These are phyloP conservation scores for Eupithecia pulchellata DNA, from an alignment of 2,888 invertebrate species.

Conservation along the genomic window DNA sequence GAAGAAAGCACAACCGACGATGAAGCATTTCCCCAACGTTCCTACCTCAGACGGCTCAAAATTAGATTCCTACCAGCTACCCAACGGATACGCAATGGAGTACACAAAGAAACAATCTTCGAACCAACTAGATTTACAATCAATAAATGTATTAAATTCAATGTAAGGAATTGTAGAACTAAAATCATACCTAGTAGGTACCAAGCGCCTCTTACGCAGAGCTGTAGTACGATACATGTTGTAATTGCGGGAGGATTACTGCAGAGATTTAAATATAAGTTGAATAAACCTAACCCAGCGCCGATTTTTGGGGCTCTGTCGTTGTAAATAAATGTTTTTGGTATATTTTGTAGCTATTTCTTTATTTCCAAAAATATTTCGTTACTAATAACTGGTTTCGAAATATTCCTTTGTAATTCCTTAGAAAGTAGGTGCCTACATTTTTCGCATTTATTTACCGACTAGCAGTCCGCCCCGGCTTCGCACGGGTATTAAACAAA, in stretches of 20 bases:
- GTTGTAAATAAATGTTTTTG: conserved; percentile 56
- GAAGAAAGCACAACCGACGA: conserved; percentile 63
- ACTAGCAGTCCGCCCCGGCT: no score
- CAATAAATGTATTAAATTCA: conserved; percentile 62
- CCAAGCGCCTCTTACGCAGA: conserved; percentile 43
- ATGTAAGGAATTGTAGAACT: conserved; percentile 68
- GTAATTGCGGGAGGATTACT: conserved; percentile 70
- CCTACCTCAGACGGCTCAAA: conserved; percentile 60
- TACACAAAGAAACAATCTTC: conserved; percentile 65
- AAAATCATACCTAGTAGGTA: conserved; percentile 48
- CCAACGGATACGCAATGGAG: conserved; percentile 48
- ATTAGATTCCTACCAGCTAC: conserved; percentile 57
- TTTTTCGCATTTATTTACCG: no score
- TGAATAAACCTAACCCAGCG: conserved; percentile 63
- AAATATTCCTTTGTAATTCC: no score
- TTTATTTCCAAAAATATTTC: no score
- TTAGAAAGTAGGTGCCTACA: no score
- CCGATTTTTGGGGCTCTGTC: conserved; percentile 75
- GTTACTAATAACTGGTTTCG: no score
- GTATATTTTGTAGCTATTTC: no score
- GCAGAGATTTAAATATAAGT: conserved; percentile 76
- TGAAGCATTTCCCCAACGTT: conserved; percentile 60
- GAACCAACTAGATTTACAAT: conserved; percentile 63
- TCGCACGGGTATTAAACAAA: no score
- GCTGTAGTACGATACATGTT: conserved; percentile 48